phyloP scores from a whole-genome alignment of 30 jellyfish, hydroid and myxozoan genomes.

The Pseudorhiza aurosa region DNA sequence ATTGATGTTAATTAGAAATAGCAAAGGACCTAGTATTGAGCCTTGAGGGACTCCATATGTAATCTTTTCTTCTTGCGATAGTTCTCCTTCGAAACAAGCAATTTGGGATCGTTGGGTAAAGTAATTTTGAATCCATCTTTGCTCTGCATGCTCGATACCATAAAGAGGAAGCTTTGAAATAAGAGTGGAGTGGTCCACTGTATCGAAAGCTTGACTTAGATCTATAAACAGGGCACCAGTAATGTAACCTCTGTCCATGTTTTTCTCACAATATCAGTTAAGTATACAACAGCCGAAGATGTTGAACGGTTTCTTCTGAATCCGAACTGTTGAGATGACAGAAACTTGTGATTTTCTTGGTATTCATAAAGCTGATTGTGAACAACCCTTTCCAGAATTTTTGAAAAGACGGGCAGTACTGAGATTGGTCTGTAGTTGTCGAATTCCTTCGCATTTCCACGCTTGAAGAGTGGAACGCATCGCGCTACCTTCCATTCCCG shows the following conservation, averaged over 20 bases:
- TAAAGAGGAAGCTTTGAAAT: conserved; percentile 6
- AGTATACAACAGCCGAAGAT: conserved; percentile 51
- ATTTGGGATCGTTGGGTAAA: not conserved
- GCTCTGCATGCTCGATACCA: conserved; percentile 37
- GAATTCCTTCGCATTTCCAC: conserved; percentile 62
- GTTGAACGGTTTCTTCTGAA: conserved; percentile 65
- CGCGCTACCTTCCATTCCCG: conserved; percentile 67
- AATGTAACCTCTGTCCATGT: conserved; percentile 65
- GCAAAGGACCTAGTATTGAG: conserved; percentile 5
- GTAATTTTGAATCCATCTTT: conserved; percentile 17
- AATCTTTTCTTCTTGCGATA: not conserved
- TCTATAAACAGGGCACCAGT: conserved; percentile 40
- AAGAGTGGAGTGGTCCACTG: conserved; percentile 41
- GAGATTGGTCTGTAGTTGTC: conserved; percentile 81
- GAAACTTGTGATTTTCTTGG: no score
- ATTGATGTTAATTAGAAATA: conserved; percentile 26
- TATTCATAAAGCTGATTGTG: conserved; percentile 60
- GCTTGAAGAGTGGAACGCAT: conserved; percentile 55
- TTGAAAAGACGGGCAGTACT: no score
- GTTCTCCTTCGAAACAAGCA: not conserved
- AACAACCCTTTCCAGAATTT: conserved; percentile 60
- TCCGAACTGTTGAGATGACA: conserved; percentile 73
- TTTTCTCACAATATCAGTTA: conserved; percentile 60
- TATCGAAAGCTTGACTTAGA: conserved; percentile 42
- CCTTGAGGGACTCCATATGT: conserved; percentile 3